Evolutionary conservation across 2,797 vertebrate genomes (phyloP).

Genomic region (Rhinogobio ventralis): DNA sequence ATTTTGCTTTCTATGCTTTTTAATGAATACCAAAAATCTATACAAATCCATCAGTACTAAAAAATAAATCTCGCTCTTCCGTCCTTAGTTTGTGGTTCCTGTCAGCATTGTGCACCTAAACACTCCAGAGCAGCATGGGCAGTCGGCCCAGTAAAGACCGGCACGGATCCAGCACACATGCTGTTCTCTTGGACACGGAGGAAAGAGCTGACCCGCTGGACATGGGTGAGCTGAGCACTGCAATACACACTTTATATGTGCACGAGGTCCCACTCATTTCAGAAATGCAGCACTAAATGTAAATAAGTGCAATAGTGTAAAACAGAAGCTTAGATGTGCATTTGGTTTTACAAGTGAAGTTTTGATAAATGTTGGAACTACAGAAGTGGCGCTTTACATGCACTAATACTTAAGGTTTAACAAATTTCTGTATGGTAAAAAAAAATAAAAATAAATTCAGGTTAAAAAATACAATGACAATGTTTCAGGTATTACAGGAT

Average conservation of each 20-base stretch:
- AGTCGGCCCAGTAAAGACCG: constrained; percentile 63
- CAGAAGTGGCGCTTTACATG: not conserved
- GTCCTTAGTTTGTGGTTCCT: constrained; percentile 44
- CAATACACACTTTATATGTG: constrained; percentile 42
- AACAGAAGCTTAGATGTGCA: not conserved
- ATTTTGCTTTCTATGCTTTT: not conserved
- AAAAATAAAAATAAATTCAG: too few species aligned
- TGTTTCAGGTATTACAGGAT: not conserved
- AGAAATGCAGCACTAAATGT: not conserved
- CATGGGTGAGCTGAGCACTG: constrained; percentile 67
- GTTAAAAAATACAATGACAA: not conserved
- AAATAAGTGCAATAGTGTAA: not conserved
- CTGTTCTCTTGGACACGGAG: constrained; percentile 46
- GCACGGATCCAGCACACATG: constrained; percentile 43
- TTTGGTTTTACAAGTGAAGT: not conserved
- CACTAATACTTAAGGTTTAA: not conserved
- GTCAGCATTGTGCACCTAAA: constrained; percentile 35
- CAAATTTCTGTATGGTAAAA: too few species aligned
- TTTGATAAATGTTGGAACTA: not conserved
- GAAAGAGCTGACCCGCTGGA: constrained; percentile 60
- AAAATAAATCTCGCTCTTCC: not conserved
- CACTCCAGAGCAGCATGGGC: constrained; percentile 59
- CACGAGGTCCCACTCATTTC: not conserved
- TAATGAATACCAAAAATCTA: not conserved
- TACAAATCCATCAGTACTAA: not conserved